Evolutionary conservation across 2,888 invertebrate species (phyloP).

Genomic region (Hypselothyrea guttata): DNA sequence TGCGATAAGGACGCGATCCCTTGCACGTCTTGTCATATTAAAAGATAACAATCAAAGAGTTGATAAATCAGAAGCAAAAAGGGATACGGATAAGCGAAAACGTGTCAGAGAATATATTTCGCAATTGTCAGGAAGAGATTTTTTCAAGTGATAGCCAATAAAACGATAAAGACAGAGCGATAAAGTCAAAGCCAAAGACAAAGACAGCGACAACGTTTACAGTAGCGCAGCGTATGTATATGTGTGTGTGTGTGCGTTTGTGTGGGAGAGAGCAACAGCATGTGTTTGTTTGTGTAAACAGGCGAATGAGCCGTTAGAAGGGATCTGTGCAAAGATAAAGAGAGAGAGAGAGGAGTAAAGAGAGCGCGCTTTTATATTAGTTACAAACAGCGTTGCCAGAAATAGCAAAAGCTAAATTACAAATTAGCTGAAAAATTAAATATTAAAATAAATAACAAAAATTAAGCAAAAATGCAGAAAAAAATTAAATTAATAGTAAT

Average conservation of each 20-base stretch:
- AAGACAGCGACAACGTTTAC: no score
- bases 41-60: constrained; percentile 39
- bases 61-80: no score
- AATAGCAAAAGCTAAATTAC: no score
- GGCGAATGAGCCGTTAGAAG: constrained; percentile 10
- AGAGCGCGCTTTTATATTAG: no score
- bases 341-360: no score
- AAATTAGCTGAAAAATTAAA: no score
- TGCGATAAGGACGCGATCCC: constrained; percentile 33
- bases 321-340: neutral
- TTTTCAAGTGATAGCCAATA: constrained; percentile 3
- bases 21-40: constrained; percentile 18
- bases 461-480: no score
- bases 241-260: neutral
- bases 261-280: neutral
- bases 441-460: no score
- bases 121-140: neutral
- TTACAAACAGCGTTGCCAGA: no score
- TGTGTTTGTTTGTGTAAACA: constrained; percentile 23
- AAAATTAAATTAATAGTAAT: no score
- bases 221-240: no score
- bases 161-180: constrained; percentile 1
- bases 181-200: no score
- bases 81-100: constrained; percentile 1
- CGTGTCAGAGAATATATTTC: neutral